Base-by-base conservation (phyloP, 2,888 invertebrate species). In the Perizoma affinitatum region DNA sequence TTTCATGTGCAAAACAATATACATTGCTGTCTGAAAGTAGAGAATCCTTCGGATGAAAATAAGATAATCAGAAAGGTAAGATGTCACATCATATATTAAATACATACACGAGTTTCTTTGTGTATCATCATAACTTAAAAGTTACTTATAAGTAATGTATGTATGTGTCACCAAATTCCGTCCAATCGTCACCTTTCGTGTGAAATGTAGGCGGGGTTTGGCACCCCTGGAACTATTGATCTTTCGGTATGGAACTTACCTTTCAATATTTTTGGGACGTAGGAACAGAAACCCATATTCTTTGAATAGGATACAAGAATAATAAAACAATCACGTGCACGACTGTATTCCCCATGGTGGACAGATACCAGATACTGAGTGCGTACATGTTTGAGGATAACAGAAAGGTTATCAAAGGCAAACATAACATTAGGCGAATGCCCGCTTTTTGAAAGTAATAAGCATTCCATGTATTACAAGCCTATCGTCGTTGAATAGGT, bases 131-230 rank as follows among this genome's bases (percentile, higher is more conserved):
- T 9, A 36, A 47, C 5, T 22, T 22, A 22, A 2, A 22, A 35
- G n/a, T n/a, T n/a, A n/a, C n/a, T n/a, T n/a, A n/a, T n/a, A n/a
- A 11, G 33, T 38, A 56, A 49, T 56, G 5, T 53, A 35, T 54
- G 66, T 65, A 56, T 63, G 53, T 33, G 58, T 59, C 36, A n/a
- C 11, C 52, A 63, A 72, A 70, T n/a, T 72, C 73, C 80, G 83
- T 82, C 91, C 91, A 91, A 91, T 91, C 90, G 83, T 87, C 90
- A 91, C 91, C 86, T 86, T 66, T 79, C 84, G 91, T 82, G 91
- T 88, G 87, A 91, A 90, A 83, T 75, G 88, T 83, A 75, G 91
- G 91, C 87, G 90, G 75, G 74, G 90, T 82, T 76, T 71, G 87
- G 90, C 87, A 88, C 63, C 61, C 55, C 55, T 60, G 45, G 33